Evolutionary conservation across 2,797 vertebrate species (phyloP), one percentile per base, ranked within the genome.

Genomic region (Alectoris magna): DNA sequence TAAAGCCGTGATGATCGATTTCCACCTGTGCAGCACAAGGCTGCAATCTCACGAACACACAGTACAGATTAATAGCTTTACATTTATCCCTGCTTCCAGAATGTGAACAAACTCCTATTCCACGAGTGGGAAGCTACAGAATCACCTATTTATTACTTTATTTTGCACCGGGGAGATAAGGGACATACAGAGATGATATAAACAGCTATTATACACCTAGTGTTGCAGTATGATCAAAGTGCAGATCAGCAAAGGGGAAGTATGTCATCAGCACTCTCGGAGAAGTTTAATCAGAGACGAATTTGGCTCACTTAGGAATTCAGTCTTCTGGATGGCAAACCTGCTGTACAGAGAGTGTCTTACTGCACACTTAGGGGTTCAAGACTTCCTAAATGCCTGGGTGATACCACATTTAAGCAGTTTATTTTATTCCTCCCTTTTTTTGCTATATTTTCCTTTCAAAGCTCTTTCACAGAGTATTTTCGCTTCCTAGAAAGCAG

Each of bases 191-290:
- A 70, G 90, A 87, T 69, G 51, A 53, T 53, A 48, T 11, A 72
- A 73, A 43, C 75, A 90, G 81, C 51, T 83, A 18, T 36, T 89
- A 82, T 51, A 26, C 11, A 6, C 70, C 44, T 31, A 44, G 60
- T 72, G 90, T 88, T 90, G 41, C 81, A 31, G 41, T 31, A 11
- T 51, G 94, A 77, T 84, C 94, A 81, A 97, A 96, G 97, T 87
- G 76, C 95, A 92, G 81, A 75, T 80, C 46, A 94, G 63, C n/a
- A 75, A 92, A 84, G 48, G 44, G 69, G 56, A 93, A 91, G 58
- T 53, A 87, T 83, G 46, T 78, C 84, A 77, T 59, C 29, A 5
- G 70, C 43, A 51, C 11, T 2, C 36, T 13, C 5, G 0, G 51
- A 18, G 46, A 84, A 0, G 31, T 66, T 78, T 43, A 22, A 29